phyloP scores from a whole-genome alignment of 2,888 invertebrate genomes.

The Hydrotaea diabolus region DNA sequence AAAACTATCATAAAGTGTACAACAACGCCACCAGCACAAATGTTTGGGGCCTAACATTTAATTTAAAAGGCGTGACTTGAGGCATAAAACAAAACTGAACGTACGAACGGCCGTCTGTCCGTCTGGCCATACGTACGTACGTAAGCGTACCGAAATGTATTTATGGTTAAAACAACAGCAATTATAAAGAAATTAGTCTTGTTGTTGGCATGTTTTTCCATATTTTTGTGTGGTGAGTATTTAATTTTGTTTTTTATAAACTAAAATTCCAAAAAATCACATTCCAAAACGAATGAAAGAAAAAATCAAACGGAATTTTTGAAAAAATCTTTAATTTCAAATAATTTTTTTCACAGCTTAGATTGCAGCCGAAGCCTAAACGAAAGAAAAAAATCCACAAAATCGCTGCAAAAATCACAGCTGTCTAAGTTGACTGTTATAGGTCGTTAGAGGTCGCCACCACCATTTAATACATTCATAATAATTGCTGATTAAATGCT shows the following conservation, averaged over 20 bases:
- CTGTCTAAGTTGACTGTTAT: constrained; percentile 67
- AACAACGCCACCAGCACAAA: not conserved
- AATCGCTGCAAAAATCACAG: constrained; percentile 52
- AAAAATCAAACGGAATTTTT: not conserved
- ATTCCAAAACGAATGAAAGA: no score
- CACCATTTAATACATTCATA: constrained; percentile 76
- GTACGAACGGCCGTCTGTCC: not conserved
- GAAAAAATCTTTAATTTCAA: constrained; percentile 54
- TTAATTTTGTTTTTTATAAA: not conserved
- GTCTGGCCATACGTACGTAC: no score
- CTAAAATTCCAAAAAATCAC: constrained; percentile 9
- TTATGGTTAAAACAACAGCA: constrained; percentile 32
- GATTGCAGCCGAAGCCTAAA: not conserved
- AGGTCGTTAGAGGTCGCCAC: constrained; percentile 76
- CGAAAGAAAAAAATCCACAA: not conserved
- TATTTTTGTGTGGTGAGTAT: not conserved
- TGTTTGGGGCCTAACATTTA: constrained; percentile 52
- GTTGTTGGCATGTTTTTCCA: not conserved
- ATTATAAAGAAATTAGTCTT: constrained; percentile 66
- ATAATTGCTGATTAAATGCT: constrained; percentile 77
- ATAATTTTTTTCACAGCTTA: constrained; percentile 45
- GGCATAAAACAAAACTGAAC: constrained; percentile 49
- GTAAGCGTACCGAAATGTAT: not conserved
- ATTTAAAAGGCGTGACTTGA: constrained; percentile 63
- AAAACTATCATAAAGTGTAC: not conserved